Evolutionary conservation across 2,888 invertebrate species (phyloP).

Genomic region (Agrochola macilenta): DNA sequence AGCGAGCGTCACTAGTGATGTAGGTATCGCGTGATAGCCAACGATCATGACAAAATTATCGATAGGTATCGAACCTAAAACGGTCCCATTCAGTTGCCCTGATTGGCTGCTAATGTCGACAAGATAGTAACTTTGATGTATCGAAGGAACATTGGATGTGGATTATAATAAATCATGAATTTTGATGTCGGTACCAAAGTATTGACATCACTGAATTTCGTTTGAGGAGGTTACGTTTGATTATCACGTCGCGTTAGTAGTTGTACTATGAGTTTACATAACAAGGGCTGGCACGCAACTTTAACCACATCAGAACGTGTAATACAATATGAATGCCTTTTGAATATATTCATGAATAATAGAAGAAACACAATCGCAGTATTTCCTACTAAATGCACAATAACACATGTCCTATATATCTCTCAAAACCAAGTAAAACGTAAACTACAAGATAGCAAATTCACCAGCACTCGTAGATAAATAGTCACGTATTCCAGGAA

Average conservation of each 20-base stretch:
- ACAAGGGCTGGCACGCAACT: not conserved
- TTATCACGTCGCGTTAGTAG: constrained; percentile 15
- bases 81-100: constrained; percentile 67
- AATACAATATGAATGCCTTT: not conserved
- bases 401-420: not conserved
- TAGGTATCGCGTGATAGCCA: constrained; percentile 77
- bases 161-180: constrained; percentile 59
- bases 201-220: constrained; percentile 16
- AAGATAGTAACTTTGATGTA: constrained; percentile 72
- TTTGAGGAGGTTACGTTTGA: constrained; percentile 33
- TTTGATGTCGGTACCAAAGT: constrained; percentile 39
- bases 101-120: constrained; percentile 76
- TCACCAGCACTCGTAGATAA: not conserved
- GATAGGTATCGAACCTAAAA: constrained; percentile 77
- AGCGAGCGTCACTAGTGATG: constrained; percentile 76
- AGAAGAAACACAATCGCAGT: not conserved
- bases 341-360: constrained; percentile 14
- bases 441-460: not conserved
- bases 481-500: constrained; percentile 14
- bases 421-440: not conserved
- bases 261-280: constrained; percentile 19
- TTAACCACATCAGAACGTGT: not conserved
- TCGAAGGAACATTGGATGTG: constrained; percentile 53
- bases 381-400: not conserved
- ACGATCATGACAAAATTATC: constrained; percentile 78